phyloP scores from a whole-genome alignment of 2,888 invertebrate species.

The Heliconius aoede region DNA sequence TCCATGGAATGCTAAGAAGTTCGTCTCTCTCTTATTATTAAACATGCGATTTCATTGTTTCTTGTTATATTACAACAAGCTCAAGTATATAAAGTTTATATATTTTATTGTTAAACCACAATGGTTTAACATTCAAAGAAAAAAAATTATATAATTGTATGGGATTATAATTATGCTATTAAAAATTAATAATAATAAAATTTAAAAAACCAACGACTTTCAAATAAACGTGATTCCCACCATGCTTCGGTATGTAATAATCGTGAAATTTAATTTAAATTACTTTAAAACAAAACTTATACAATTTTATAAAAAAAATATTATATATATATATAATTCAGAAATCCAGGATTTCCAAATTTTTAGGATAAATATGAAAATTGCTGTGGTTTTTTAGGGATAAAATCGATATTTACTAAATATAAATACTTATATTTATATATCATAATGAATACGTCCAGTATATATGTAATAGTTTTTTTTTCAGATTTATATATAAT shows the following conservation, averaged over 20 bases:
- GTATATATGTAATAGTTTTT: neutral
- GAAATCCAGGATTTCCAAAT: conserved; percentile 25
- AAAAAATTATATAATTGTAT: neutral
- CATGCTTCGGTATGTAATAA: neutral
- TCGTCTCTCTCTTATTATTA: conserved; percentile 12
- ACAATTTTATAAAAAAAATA: neutral
- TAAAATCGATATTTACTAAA: neutral
- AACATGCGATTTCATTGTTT: neutral
- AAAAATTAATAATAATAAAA: neutral
- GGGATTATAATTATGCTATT: neutral
- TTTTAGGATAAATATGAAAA: conserved; percentile 10
- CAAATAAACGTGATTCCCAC: neutral
- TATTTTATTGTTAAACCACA: conserved; percentile 10
- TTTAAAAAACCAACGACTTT: neutral
- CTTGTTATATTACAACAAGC: conserved; percentile 10
- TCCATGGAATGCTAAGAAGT: too few species aligned
- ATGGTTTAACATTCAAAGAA: conserved; percentile 4
- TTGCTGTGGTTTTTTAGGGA: conserved; percentile 2
- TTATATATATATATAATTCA: neutral
- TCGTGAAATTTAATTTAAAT: neutral
- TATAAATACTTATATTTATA: neutral
- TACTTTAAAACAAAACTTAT: neutral
- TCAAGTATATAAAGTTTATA: conserved; percentile 3
- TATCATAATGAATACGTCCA: conserved; percentile 2
- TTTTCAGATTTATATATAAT: conserved; percentile 1